phyloP scores from a whole-genome alignment of 1,140 invertebrate species.

The Cydia amplana region DNA sequence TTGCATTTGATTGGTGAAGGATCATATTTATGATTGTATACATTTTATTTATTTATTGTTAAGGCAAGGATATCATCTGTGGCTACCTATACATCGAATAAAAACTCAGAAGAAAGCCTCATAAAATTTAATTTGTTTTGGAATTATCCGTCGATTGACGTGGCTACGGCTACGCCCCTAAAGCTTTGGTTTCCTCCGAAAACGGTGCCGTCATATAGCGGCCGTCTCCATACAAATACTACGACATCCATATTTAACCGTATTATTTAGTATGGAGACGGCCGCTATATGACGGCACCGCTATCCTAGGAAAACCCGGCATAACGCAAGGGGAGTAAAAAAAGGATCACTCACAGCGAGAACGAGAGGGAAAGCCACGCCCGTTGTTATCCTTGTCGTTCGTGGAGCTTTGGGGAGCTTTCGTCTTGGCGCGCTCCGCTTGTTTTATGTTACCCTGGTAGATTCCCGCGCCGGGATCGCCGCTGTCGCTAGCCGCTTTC shows the following conservation, averaged over 20 bases:
- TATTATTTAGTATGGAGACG: too few species aligned
- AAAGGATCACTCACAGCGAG: constrained; percentile 28
- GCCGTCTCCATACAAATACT: too few species aligned
- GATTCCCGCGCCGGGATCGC: constrained; percentile 72
- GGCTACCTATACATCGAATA: background rate
- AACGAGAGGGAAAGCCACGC: constrained; percentile 43
- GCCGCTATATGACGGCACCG: too few species aligned
- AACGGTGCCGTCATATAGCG: too few species aligned
- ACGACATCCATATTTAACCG: too few species aligned
- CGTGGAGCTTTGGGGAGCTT: constrained; percentile 69
- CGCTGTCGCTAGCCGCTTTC: constrained; percentile 76
- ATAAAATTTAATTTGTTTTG: constrained; percentile 6
- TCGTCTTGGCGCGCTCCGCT: constrained; percentile 45
- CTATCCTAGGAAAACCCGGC: too few species aligned
- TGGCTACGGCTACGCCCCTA: constrained; percentile 24
- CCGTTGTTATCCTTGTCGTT: constrained; percentile 54
- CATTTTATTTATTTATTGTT: background rate
- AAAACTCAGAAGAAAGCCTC: background rate
- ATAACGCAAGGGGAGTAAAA: background rate
- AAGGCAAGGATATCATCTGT: background rate
- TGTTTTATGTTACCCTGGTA: constrained; percentile 69
- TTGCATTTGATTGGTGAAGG: background rate
- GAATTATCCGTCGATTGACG: background rate
- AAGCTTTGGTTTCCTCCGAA: too few species aligned
- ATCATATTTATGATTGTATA: background rate